phyloP scores from a whole-genome alignment of 2,797 vertebrate species.

The Mus caroli region DNA sequence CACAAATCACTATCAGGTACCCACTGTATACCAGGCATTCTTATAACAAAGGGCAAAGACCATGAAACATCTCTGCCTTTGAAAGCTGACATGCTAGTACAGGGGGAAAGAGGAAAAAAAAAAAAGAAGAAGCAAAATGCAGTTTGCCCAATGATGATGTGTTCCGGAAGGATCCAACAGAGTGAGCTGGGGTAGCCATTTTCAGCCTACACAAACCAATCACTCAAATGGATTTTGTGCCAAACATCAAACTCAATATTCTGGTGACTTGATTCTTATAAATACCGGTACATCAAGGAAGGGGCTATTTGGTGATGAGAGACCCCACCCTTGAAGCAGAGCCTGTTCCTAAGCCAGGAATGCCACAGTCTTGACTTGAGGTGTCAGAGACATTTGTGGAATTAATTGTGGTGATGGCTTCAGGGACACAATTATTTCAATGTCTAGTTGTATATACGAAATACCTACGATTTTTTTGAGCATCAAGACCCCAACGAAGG shows the following conservation, averaged over 20 bases:
- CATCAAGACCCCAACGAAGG: not conserved
- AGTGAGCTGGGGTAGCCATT: not conserved
- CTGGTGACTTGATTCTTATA: not conserved
- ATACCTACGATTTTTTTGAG: not conserved
- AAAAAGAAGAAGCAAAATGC: not conserved
- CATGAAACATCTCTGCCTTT: not conserved
- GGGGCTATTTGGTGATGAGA: not conserved
- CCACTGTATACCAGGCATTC: not conserved
- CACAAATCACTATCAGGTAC: not conserved
- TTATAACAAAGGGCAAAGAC: not conserved
- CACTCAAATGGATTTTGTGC: not conserved
- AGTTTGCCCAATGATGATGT: not conserved
- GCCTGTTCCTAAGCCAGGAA: not conserved
- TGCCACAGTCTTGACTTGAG: not conserved
- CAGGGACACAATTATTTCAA: not conserved
- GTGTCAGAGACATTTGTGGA: not conserved
- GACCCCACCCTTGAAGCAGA: not conserved
- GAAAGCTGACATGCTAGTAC: too few relatives aligned
- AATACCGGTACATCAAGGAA: not conserved
- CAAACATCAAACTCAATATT: not conserved
- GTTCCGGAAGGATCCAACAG: not conserved
- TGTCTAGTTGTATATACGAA: not conserved
- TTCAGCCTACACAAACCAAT: constrained; percentile 1
- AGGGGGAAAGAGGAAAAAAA: not conserved
- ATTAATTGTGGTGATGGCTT: not conserved